phyloP scores from a whole-genome alignment of 2,797 vertebrate genomes.

The Malacoraja senta region DNA sequence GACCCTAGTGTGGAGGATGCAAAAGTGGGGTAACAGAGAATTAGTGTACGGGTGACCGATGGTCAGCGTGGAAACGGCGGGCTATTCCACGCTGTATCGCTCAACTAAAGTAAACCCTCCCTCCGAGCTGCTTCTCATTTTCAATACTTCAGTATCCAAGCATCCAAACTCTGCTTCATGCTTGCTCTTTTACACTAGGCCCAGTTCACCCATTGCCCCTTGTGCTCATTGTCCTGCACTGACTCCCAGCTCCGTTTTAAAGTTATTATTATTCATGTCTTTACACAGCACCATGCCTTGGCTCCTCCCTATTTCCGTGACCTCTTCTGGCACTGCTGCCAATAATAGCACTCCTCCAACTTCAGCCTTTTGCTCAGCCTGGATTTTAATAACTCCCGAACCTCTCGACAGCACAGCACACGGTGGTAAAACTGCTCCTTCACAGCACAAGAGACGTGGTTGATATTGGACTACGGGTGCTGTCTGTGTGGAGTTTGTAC shows the following conservation, averaged over 20 bases:
- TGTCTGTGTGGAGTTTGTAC: too few relatives aligned
- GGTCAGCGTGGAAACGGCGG: too few relatives aligned
- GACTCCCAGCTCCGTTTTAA: neutral
- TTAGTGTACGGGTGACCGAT: too few relatives aligned
- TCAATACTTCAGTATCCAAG: neutral
- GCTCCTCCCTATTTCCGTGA: neutral
- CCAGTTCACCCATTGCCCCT: neutral
- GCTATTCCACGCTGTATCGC: too few relatives aligned
- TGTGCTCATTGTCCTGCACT: neutral
- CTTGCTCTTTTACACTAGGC: neutral
- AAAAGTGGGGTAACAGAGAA: too few relatives aligned
- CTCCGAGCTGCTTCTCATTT: neutral
- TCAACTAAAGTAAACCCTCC: too few relatives aligned
- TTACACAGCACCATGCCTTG: neutral
- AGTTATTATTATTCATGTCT: neutral
- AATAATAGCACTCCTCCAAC: neutral
- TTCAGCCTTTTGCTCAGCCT: neutral
- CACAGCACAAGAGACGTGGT: too few relatives aligned
- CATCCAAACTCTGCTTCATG: neutral
- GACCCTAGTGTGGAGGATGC: too few relatives aligned
- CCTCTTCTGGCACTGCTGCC: neutral
- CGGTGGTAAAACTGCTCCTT: neutral
- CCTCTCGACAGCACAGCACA: neutral
- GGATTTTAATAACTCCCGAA: neutral
- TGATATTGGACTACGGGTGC: too few relatives aligned